Evolutionary conservation across 2,113 vertebrate species (phyloP), one percentile per base, ranked within the genome.

Genomic region (Galemys pyrenaicus): DNA sequence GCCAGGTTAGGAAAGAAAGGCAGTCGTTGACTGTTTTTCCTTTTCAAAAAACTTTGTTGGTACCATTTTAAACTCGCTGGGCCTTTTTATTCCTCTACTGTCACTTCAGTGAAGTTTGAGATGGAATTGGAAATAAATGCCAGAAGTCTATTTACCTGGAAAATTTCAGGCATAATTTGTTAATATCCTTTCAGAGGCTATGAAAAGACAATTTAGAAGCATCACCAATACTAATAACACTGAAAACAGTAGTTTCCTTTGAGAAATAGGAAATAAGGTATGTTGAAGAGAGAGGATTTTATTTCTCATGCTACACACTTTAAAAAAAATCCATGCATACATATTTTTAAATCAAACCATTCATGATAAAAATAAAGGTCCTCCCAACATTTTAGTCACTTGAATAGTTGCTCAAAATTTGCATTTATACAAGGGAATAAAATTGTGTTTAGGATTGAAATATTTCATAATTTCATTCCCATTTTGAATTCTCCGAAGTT

Each of bases 401-500:
- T 91, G 5, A 71, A 39, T 67, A 77, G 4, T 81, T 70, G 35
- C 37, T 71, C 17, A 88, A 70, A 95, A 95, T 41, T 82, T 51
- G 35, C 44, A 74, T 16, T 60, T 35, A 5, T 32, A 41, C 39
- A 9, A n/a, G 46, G 15, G 39, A 32, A n/a, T 73, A 70, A 79
- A 16, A 71, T 49, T 96, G 35, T 49, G 10, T 26, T 92, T 79
- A 94, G 28, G 17, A 78, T 39, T 67, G 58, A 92, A 56, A 87
- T 51, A 80, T 80, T 96, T 24, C 3, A 71, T 94, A 91, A 87
- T 92, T 96, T 92, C 15, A 74, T 54, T 90, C 39, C 12, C 26
- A 71, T 65, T 96, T 77, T 94, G 79, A 89, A 58, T 86, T 91
- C 46, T 81, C 73, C 46, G 24, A 78, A 89, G 67, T 84, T 92